Evolutionary conservation across 2,888 invertebrate genomes (phyloP), one percentile per base, ranked within the genome.

Genomic region (Stratiomys singularior): DNA sequence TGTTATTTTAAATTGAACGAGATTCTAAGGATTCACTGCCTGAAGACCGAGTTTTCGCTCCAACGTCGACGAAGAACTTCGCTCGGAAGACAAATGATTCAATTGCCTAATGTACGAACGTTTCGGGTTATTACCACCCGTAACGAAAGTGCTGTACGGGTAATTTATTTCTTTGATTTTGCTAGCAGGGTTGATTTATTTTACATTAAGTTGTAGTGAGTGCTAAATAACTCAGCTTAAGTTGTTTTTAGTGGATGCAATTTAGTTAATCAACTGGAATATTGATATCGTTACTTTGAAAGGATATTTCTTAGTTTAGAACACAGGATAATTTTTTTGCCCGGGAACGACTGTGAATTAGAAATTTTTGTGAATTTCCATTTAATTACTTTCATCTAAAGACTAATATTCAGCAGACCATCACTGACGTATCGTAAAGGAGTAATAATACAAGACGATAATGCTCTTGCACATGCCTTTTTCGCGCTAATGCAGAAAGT

Each of bases 1-100:
- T 72, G 72, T 72, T 74, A 37, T 44, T 74, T 74, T 74, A 74
- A 74, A 74, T 74, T 60, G 74, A 74, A 37, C 60, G 37, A 30
- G 27, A 37, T 74, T 74, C 37, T 21, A 58, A 30, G 25, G 74
- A 44, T 74, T 74, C 28, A 13, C 1, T 21, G 52, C 47, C 30
- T 69, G 23, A 13, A 5, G 46, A 11, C 60, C 21, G 60, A 60
- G 9, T 60, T 60, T 60, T 23, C 21, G 4, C 60, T 60, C 9
- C 5, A 9, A 13, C 15, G 25, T 25, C 23, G 15, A 21, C 0
- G 60, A 25, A 25, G 60, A 3, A 11, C 23, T 21, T 60, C 11
- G 25, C 30, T 58, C 18, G 52, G 37, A 56, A 72, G 72, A 72
- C 72, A 56, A 72, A 72, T 72, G 72, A 72, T 72, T 72, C 58